Percentiles rank a stretch among this genome's conserved stretches.
phyloP scores from a whole-genome alignment of 1,140 invertebrate species.

The Coelopa frigida region DNA sequence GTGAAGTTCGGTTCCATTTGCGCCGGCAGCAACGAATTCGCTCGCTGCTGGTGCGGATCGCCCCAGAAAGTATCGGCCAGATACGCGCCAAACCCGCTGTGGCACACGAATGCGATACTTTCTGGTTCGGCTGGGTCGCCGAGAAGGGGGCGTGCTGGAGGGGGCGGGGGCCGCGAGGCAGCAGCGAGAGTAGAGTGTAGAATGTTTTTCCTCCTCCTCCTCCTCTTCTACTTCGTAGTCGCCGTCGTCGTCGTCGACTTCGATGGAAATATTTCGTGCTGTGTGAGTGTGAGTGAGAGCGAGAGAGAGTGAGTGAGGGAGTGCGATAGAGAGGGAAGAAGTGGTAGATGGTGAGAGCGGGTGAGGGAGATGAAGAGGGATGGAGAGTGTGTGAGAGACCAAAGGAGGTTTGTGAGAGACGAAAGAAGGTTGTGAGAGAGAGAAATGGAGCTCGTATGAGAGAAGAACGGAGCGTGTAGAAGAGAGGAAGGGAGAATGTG shows the following conservation, averaged over 20 bases:
- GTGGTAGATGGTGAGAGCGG: background rate
- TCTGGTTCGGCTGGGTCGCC: no score
- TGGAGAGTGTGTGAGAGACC: background rate
- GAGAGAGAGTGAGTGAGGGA: background rate
- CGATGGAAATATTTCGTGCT: no score
- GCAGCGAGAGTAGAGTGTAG: conserved; percentile 12
- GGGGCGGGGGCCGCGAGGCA: conserved; percentile 2
- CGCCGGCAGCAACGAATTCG: background rate
- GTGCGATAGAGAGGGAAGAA: background rate
- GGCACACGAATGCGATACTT: conserved; percentile 20
- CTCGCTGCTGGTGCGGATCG: conserved; percentile 24
- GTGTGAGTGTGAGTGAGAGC: background rate
- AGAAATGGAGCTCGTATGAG: background rate
- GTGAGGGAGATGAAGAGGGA: background rate
- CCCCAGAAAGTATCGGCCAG: conserved; percentile 26
- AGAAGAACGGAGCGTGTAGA: background rate
- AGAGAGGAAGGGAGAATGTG: background rate
- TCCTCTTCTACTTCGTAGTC: no score
- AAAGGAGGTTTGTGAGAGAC: background rate
- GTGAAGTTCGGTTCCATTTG: conserved; percentile 13
- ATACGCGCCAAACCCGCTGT: background rate
- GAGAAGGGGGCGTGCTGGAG: no score
- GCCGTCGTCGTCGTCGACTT: no score
- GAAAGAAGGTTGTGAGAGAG: background rate
- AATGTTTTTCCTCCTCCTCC: conserved; percentile 7